Percentiles rank a stretch among this genome's conserved stretches.
Evolutionary conservation across 2,888 invertebrate species (phyloP).

Genomic region (Cerastis rubricosa): DNA sequence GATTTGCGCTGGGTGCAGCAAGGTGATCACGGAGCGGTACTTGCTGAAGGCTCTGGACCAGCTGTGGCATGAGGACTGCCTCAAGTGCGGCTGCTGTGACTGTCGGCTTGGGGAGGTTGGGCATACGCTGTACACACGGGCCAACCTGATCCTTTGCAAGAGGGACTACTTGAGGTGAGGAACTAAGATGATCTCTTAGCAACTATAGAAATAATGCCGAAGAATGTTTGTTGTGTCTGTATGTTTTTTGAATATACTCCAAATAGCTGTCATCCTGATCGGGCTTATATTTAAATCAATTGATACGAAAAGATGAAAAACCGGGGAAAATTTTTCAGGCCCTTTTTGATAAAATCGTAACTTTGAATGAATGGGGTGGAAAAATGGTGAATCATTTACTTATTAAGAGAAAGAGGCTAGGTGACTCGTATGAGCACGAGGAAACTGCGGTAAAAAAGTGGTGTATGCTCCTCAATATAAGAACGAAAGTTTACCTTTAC

Average conservation of each 20-base stretch:
- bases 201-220: background rate
- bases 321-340: background rate
- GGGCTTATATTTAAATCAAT: background rate
- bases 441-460: background rate
- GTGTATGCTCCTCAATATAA: background rate
- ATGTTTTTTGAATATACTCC: background rate
- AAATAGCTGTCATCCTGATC: background rate
- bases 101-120: slow-evolving; percentile 99
- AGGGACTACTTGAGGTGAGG: slow-evolving; percentile 97
- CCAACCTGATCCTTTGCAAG: slow-evolving; percentile 98
- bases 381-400: background rate
- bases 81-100: slow-evolving; percentile 99
- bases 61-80: slow-evolving; percentile 99
- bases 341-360: background rate
- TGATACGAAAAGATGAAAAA: background rate
- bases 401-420: background rate
- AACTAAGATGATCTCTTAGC: background rate
- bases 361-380: background rate
- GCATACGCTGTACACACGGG: slow-evolving; percentile 98
- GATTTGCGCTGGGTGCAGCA: slow-evolving; percentile 98
- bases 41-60: slow-evolving; percentile 97
- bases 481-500: background rate
- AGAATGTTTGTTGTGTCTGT: background rate
- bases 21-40: slow-evolving; percentile 97
- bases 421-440: too few relatives aligned